These are phyloP conservation scores for Oscheius onirici DNA, from an alignment of 2,888 invertebrate species.

Conservation along the genomic window DNA sequence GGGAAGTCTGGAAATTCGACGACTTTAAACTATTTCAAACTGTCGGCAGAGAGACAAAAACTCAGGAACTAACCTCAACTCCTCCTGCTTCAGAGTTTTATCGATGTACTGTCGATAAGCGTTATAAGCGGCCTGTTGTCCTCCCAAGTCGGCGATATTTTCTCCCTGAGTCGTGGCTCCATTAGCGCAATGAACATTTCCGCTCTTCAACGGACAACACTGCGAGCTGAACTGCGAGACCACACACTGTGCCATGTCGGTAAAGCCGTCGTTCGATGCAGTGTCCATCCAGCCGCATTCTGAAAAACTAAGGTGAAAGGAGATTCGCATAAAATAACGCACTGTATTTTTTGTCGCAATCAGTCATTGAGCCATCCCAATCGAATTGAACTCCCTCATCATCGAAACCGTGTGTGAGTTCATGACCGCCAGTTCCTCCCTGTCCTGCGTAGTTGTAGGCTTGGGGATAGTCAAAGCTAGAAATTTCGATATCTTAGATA, in stretches of 20 bases:
- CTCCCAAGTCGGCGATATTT: conserved; percentile 67
- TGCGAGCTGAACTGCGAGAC: conserved; percentile 55
- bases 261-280: conserved; percentile 55
- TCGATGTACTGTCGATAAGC: conserved; percentile 59
- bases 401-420: conserved; percentile 67
- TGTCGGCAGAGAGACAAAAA: no score
- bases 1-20: conserved; percentile 56
- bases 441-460: conserved; percentile 68
- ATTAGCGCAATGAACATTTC: conserved; percentile 67
- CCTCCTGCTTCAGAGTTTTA: conserved; percentile 40
- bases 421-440: conserved; percentile 68
- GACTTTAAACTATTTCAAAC: no score
- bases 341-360: conserved; percentile 52
- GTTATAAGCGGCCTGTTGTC: conserved; percentile 35
- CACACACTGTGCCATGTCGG: conserved; percentile 65
- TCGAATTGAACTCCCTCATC: conserved; percentile 68
- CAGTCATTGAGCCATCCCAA: conserved; percentile 55
- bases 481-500: no score
- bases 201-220: conserved; percentile 65
- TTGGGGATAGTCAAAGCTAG: conserved; percentile 61
- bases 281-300: conserved; percentile 63
- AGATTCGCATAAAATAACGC: no score
- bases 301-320: no score
- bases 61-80: neutral
- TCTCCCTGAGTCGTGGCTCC: conserved; percentile 67